phyloP scores from a whole-genome alignment of 1,140 invertebrate species.

The Macrostomum lignano region DNA sequence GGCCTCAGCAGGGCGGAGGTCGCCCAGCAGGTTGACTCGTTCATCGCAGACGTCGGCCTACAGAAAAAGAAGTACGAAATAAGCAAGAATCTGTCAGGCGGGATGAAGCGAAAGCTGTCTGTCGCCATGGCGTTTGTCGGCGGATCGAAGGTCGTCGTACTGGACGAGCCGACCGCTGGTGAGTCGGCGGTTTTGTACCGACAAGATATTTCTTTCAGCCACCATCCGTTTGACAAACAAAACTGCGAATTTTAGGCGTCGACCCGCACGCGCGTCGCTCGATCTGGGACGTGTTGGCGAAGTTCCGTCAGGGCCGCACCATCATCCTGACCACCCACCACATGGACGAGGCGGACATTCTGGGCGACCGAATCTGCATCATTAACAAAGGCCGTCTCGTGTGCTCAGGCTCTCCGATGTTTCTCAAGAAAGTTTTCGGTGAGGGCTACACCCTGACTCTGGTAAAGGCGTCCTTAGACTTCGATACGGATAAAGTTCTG shows the following conservation, averaged over 20 bases:
- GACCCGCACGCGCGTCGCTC: conserved; percentile 62
- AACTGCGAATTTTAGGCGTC: too few species aligned
- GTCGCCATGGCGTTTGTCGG: conserved; percentile 31
- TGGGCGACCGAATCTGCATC: conserved; percentile 41
- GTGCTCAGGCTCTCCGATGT: conserved; percentile 36
- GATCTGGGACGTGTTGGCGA: conserved; percentile 44
- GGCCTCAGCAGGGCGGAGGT: conserved; percentile 34
- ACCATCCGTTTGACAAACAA: too few species aligned
- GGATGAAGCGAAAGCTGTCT: conserved; percentile 31
- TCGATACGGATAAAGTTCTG: too few species aligned
- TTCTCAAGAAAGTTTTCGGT: conserved; percentile 35
- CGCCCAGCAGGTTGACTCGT: conserved; percentile 24
- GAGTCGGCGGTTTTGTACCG: too few species aligned
- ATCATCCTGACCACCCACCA: conserved; percentile 41
- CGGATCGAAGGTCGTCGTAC: conserved; percentile 23
- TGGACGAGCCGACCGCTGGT: conserved; percentile 22
- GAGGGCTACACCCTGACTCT: conserved; percentile 34
- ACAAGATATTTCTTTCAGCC: too few species aligned
- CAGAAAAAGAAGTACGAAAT: conserved; percentile 35
- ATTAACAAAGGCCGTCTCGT: conserved; percentile 36
- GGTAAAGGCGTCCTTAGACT: too few species aligned
- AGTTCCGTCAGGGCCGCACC: conserved; percentile 30
- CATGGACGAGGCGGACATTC: conserved; percentile 37
- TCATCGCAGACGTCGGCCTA: conserved; percentile 32
- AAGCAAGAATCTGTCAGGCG: conserved; percentile 35